phyloP scores from a whole-genome alignment of 2,797 vertebrate species.

The Gobio occitaniae region DNA sequence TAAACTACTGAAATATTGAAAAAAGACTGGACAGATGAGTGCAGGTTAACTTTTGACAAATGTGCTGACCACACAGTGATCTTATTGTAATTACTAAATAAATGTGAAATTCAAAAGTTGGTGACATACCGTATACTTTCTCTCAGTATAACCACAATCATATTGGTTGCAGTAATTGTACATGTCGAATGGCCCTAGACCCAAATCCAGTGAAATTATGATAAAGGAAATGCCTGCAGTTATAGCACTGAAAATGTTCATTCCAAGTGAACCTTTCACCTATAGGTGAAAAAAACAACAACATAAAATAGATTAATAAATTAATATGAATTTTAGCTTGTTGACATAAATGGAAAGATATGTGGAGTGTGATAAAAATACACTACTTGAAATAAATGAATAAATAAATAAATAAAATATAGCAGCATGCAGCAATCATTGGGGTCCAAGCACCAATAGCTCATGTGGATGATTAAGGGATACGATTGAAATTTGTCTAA shows the following conservation, averaged over 20 bases:
- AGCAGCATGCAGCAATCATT: neutral
- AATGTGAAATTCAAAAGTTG: neutral
- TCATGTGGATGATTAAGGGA: neutral
- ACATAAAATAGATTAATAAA: neutral
- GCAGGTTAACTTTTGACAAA: neutral
- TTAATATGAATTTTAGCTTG: neutral
- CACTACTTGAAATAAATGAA: neutral
- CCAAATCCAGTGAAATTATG: neutral
- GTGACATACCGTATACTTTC: neutral
- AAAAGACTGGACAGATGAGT: neutral
- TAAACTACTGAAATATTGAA: neutral
- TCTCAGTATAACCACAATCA: neutral
- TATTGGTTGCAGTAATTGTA: too few species aligned
- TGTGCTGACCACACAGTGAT: neutral
- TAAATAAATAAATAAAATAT: neutral
- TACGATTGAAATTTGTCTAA: neutral
- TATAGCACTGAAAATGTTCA: conserved; percentile 21
- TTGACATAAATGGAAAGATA: neutral
- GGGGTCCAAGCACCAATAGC: neutral
- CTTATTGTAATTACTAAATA: neutral
- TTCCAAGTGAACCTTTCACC: conserved; percentile 6
- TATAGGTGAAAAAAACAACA: neutral
- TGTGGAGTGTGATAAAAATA: neutral
- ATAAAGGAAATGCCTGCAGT: neutral
- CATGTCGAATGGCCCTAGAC: rapidly evolving